phyloP scores from a whole-genome alignment of 2,113 vertebrate species.

The Dissostichus mawsoni region DNA sequence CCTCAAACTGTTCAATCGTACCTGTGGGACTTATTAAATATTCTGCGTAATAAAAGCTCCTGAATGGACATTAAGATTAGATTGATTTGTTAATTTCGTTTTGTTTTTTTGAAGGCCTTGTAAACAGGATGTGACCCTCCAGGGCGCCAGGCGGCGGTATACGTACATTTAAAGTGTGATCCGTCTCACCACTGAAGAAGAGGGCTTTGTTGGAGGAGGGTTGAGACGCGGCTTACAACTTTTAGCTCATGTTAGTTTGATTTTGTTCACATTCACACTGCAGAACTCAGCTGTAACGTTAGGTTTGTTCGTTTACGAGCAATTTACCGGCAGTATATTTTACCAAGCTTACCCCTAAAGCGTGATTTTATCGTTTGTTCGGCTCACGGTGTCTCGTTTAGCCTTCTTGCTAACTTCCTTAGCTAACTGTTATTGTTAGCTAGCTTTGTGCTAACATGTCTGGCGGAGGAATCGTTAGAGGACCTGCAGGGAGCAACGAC shows the following conservation, averaged over 20 bases:
- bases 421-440: constrained; percentile 17
- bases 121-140: not conserved
- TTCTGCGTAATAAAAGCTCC: not conserved
- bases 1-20: too few relatives aligned
- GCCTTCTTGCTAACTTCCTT: constrained; percentile 45
- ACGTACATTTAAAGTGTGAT: not conserved
- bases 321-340: not conserved
- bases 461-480: constrained; percentile 91
- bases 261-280: not conserved
- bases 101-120: too few relatives aligned
- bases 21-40: too few relatives aligned
- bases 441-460: constrained; percentile 83
- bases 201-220: not conserved
- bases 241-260: constrained; percentile 6
- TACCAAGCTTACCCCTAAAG: not conserved
- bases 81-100: too few relatives aligned
- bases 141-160: constrained; percentile 27
- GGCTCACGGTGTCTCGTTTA: not conserved
- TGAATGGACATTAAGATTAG: not conserved
- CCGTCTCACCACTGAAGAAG: constrained; percentile 6
- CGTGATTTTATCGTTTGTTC: not conserved
- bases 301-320: not conserved
- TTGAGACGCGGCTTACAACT: not conserved
- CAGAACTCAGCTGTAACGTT: not conserved
- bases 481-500: constrained; percentile 96